Conservation (phyloP, 2,797 vertebrate species). For the Sarcoramphus papa region DNA sequence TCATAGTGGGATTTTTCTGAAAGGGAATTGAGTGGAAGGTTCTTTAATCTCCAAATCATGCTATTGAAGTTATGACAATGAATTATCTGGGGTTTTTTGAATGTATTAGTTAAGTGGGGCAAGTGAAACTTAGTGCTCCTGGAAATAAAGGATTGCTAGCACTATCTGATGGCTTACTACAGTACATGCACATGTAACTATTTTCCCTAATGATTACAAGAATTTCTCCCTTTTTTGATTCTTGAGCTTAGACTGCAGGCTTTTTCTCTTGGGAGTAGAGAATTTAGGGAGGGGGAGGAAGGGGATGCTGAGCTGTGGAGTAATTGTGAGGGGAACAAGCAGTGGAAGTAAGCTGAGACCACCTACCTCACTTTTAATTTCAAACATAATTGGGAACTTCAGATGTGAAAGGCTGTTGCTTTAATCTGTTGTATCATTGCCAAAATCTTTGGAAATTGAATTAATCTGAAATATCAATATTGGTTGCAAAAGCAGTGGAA, state of each 20-base stretch:
- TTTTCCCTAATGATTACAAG: background rate
- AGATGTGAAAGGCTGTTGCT: background rate
- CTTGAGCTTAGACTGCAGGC: background rate
- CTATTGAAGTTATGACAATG: background rate
- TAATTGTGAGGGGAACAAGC: background rate
- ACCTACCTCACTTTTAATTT: constrained; percentile 27
- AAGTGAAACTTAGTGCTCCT: background rate
- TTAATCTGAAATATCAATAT: background rate
- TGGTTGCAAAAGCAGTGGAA: background rate
- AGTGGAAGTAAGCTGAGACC: constrained; percentile 9
- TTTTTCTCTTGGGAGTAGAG: background rate
- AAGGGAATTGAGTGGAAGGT: background rate
- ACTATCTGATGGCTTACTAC: background rate
- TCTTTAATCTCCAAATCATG: background rate
- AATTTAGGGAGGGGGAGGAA: background rate
- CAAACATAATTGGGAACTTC: background rate
- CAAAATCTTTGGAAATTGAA: constrained; percentile 30
- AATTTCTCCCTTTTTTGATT: background rate
- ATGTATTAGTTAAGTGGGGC: background rate
- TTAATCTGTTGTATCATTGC: constrained; percentile 2
- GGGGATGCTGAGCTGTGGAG: background rate
- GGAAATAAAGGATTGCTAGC: background rate
- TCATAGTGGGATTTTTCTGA: background rate
- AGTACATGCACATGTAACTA: background rate
- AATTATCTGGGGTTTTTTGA: background rate